These are phyloP conservation scores for Antheraea yamamai DNA, from an alignment of 2,888 invertebrate species.

Conservation along the genomic window DNA sequence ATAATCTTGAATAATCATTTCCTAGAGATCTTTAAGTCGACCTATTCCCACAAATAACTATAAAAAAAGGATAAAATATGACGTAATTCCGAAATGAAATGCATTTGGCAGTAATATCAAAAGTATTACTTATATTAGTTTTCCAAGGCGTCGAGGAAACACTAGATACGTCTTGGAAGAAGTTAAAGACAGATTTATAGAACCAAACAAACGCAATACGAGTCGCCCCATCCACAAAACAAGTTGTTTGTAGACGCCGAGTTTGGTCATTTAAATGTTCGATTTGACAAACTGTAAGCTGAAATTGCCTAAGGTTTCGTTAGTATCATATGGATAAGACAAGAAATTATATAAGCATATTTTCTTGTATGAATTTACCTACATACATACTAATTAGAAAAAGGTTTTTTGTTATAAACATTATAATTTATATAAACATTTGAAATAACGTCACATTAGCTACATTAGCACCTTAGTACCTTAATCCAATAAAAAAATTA, in stretches of 20 bases:
- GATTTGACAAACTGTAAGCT: constrained; percentile 69
- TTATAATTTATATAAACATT: not conserved
- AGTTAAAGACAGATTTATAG: constrained; percentile 78
- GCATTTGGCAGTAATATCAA: constrained; percentile 76
- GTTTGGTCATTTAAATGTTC: constrained; percentile 77
- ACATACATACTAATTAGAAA: not conserved
- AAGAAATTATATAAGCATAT: constrained; percentile 19
- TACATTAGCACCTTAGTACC: too few species aligned
- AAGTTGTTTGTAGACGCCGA: constrained; percentile 68
- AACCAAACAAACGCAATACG: constrained; percentile 64
- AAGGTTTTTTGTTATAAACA: not conserved
- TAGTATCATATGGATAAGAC: constrained; percentile 45
- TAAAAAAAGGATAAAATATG: too few species aligned
- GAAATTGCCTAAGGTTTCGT: constrained; percentile 55
- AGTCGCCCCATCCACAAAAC: constrained; percentile 66
- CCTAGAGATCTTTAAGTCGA: too few species aligned
- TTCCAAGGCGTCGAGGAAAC: constrained; percentile 68
- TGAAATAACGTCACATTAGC: not conserved
- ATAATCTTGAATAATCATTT: too few species aligned
- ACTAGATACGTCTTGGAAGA: constrained; percentile 72
- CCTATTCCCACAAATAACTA: too few species aligned
- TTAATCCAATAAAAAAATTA: not conserved
- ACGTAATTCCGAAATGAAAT: constrained; percentile 40
- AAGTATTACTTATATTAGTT: constrained; percentile 76
- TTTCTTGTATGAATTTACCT: not conserved